phyloP scores from a whole-genome alignment of 2,113 vertebrate genomes.

The Crypturellus undulatus region DNA sequence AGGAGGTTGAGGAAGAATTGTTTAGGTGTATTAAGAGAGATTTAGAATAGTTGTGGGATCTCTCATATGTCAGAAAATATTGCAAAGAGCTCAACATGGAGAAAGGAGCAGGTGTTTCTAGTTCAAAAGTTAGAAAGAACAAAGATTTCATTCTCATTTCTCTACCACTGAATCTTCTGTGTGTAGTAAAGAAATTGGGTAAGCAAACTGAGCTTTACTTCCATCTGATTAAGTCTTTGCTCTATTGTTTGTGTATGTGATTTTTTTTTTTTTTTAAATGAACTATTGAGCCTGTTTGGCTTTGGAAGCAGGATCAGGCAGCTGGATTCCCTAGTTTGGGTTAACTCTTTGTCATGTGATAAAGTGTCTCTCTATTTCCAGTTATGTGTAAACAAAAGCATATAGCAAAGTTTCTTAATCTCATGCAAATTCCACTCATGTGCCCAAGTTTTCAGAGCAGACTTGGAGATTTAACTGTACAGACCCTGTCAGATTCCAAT shows the following conservation, averaged over 20 bases:
- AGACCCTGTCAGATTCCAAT: background rate
- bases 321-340: background rate
- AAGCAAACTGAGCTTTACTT: background rate
- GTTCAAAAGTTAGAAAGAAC: background rate
- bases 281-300: background rate
- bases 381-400: background rate
- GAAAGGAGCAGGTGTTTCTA: background rate
- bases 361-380: background rate
- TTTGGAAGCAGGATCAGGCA: background rate
- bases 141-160: background rate
- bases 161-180: background rate
- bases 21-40: conserved; percentile 1
- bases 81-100: background rate
- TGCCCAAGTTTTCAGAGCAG: conserved; percentile 15
- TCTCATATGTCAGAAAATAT: background rate
- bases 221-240: background rate
- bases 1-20: background rate
- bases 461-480: background rate
- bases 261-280: no score
- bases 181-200: background rate
- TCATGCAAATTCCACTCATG: conserved; percentile 27
- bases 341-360: background rate
- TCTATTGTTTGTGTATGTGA: background rate
- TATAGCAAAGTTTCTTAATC: conserved; percentile 13
- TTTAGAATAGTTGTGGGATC: background rate